Evolutionary conservation across 2,888 invertebrate species (phyloP).

Genomic region (Morpho helenor): DNA sequence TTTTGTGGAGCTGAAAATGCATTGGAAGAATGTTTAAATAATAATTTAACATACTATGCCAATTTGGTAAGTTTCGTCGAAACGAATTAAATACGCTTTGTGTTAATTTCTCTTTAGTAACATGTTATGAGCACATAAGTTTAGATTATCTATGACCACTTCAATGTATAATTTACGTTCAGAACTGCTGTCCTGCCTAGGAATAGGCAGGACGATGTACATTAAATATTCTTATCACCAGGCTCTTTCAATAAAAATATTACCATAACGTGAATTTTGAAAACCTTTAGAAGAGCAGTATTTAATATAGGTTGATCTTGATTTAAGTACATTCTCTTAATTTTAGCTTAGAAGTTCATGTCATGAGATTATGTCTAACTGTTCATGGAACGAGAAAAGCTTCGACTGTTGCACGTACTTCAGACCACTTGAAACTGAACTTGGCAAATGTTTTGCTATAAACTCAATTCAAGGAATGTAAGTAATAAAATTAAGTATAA

Average conservation of each 20-base stretch:
- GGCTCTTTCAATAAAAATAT: too few relatives aligned
- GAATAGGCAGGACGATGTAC: too few relatives aligned
- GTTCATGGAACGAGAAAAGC: conserved; percentile 79
- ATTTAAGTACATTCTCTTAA: not conserved
- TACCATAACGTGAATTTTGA: too few relatives aligned
- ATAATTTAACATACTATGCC: conserved; percentile 80
- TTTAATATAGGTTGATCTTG: too few relatives aligned
- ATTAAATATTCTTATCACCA: too few relatives aligned
- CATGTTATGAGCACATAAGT: too few relatives aligned
- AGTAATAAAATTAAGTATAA: not conserved
- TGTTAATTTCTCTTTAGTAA: too few relatives aligned
- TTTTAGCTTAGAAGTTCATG: conserved; percentile 79
- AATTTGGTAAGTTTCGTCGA: conserved; percentile 62
- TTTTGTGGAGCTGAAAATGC: conserved; percentile 79
- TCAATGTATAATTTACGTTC: too few relatives aligned
- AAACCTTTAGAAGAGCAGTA: too few relatives aligned
- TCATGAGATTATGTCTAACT: conserved; percentile 73
- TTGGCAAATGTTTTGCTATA: conserved; percentile 83
- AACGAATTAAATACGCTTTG: too few relatives aligned
- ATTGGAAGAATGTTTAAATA: conserved; percentile 76
- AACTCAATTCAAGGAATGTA: conserved; percentile 82
- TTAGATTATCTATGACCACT: too few relatives aligned
- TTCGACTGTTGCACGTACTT: conserved; percentile 85
- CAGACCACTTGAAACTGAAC: conserved; percentile 81
- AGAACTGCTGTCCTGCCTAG: too few relatives aligned